Base-by-base conservation (phyloP, 2,797 vertebrate species). In the Synaphobranchus kaupii region DNA sequence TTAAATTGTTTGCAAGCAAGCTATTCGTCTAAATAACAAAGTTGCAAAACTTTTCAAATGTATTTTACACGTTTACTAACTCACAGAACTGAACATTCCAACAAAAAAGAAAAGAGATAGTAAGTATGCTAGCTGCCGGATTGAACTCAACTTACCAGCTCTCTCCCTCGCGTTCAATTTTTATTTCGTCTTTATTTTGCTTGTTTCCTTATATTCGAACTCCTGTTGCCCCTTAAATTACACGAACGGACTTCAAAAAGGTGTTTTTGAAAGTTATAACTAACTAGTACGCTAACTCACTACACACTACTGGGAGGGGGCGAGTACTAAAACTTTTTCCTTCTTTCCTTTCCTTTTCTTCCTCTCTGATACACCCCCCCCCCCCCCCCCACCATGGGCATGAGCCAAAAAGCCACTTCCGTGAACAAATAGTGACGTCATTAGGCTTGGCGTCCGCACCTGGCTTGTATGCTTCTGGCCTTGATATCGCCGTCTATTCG, bases 61-160 rank as follows among this genome's bases (percentile, higher is more conserved):
- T 83, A 1, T 28, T 82, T n/a, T n/a, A 39, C 80, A 31, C 9
- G n/a, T 60, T 54, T 8, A 28, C 73, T 25, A 84, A 73, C 44
- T 31, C 71, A 80, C 76, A 88, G 88, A 85, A 50, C 58, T 50
- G 60, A 66, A 63, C 50, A 86, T 76, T 84, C 63, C 60, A 25
- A 87, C 44, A 86, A 87, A 85, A 86, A 91, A 91, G 90, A 52
- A 88, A 87, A 90, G 87, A 80, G 86, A 89, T 89, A 92, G 94
- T 91, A 13, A 28, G 44, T 7, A 22, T 25, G 44, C 47, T 81
- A 81, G 47, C 78, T 50, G 47, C 44, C n/a, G 52, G 39, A 39
- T 39, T 39, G 1, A 92, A 97, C 95, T 96, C 3, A 92, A 97
- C 95, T 96, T 89, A 97, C 96, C 95, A 95, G 94, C 94, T 94